phyloP scores from a whole-genome alignment of 1,140 invertebrate genomes.

The Penaeus chinensis region DNA sequence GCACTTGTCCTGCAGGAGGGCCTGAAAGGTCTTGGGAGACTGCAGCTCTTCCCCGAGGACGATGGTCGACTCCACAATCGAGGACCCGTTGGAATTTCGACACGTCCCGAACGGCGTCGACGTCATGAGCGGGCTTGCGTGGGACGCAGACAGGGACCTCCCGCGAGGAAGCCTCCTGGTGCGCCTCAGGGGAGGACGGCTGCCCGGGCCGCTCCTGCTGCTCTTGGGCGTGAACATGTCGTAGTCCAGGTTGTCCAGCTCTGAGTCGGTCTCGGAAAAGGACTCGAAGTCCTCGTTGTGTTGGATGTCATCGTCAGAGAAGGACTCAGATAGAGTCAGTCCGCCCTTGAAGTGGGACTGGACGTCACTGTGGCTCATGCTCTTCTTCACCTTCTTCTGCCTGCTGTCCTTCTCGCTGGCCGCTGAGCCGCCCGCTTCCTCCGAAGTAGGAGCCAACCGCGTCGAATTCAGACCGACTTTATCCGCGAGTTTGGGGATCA shows the following conservation, averaged over 20 bases:
- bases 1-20: conserved; percentile 32
- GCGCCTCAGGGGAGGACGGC: conserved; percentile 4
- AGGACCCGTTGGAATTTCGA: not conserved
- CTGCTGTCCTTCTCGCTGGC: not conserved
- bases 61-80: not conserved
- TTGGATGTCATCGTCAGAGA: conserved; percentile 53
- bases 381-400: conserved; percentile 36
- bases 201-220: not conserved
- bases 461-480: conserved; percentile 38
- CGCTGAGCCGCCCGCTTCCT: not conserved
- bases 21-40: conserved; percentile 47
- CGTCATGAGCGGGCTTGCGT: conserved; percentile 21
- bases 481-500: conserved; percentile 13
- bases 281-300: conserved; percentile 52
- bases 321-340: conserved; percentile 38
- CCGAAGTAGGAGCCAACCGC: conserved; percentile 11
- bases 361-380: conserved; percentile 48
- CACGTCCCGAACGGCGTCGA: conserved; percentile 11
- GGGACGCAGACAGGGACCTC: conserved; percentile 31
- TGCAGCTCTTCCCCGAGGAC: not conserved
- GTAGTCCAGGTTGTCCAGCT: conserved; percentile 51
- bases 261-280: conserved; percentile 53
- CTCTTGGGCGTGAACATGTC: conserved; percentile 41
- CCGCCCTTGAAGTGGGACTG: conserved; percentile 25
- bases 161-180: not conserved